Evolutionary conservation across 2,113 vertebrate species (phyloP).

Genomic region (Clarias batrachus): DNA sequence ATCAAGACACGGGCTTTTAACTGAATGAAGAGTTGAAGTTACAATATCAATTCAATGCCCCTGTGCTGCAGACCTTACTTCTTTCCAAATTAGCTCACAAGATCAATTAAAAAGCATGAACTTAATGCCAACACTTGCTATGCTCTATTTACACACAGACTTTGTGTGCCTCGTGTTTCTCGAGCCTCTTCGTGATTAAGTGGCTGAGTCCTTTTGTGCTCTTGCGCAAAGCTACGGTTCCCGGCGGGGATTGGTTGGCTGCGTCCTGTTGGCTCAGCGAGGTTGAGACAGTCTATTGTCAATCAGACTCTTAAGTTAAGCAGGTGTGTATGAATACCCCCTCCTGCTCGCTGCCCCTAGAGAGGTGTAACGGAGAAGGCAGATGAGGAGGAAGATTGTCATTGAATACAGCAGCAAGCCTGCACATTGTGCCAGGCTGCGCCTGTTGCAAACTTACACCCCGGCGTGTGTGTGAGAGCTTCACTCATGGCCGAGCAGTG

Average conservation of each 20-base stretch:
- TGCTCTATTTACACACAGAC: slow-evolving; percentile 19
- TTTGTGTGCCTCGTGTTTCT: background rate
- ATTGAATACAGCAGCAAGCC: slow-evolving; percentile 45
- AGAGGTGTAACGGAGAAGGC: slow-evolving; percentile 52
- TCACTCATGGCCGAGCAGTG: slow-evolving; percentile 10
- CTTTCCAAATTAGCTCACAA: slow-evolving; percentile 17
- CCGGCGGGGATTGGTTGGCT: background rate
- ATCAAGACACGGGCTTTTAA: slow-evolving; percentile 3
- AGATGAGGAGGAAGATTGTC: slow-evolving; percentile 50
- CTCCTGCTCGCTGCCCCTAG: slow-evolving; percentile 30
- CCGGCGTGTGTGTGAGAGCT: slow-evolving; percentile 40
- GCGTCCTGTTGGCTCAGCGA: slow-evolving; percentile 3
- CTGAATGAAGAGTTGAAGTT: background rate
- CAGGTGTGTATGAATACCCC: slow-evolving; percentile 42
- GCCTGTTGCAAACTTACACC: slow-evolving; percentile 53
- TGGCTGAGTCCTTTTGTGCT: slow-evolving; percentile 17
- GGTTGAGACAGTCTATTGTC: slow-evolving; percentile 33
- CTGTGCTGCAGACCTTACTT: background rate
- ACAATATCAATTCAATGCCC: slow-evolving; percentile 1
- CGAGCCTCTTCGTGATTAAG: slow-evolving; percentile 14
- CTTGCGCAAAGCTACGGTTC: slow-evolving; percentile 11
- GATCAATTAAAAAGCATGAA: slow-evolving; percentile 23
- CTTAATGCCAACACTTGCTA: slow-evolving; percentile 26
- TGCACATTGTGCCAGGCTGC: slow-evolving; percentile 37
- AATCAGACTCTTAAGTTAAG: slow-evolving; percentile 41